phyloP scores from a whole-genome alignment of 2,113 vertebrate genomes.

The Junco hyemalis region DNA sequence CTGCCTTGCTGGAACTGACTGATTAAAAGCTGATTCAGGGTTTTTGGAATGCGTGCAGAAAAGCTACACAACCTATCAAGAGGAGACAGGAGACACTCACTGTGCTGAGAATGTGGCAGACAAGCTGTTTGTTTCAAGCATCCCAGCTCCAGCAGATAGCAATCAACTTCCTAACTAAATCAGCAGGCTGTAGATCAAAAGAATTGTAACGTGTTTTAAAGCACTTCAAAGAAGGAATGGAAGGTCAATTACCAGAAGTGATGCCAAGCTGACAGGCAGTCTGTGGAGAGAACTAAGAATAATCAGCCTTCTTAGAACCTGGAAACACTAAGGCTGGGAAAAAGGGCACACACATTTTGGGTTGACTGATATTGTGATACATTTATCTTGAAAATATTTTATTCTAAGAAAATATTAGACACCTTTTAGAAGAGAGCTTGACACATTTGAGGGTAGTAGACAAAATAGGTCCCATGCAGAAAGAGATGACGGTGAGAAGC shows the following conservation, averaged over 20 bases:
- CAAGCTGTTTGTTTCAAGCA: neutral
- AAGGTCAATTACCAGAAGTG: neutral
- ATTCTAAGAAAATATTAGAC: neutral
- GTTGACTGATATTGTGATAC: neutral
- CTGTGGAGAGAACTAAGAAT: neutral
- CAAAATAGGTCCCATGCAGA: neutral
- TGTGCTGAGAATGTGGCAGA: neutral
- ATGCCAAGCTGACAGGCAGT: neutral
- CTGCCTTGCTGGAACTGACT: neutral
- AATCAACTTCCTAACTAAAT: neutral
- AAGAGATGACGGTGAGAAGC: neutral
- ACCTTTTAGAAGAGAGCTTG: neutral
- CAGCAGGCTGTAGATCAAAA: neutral
- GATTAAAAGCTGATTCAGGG: neutral
- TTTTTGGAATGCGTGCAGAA: neutral
- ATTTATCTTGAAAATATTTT: neutral
- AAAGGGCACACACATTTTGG: neutral
- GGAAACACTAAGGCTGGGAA: neutral
- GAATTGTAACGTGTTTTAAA: neutral
- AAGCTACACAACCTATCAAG: neutral
- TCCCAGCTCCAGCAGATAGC: neutral
- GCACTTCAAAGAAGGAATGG: neutral
- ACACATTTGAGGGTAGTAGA: neutral
- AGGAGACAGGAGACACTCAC: neutral
- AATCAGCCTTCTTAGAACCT: neutral